Percentiles rank a stretch among this genome's conserved stretches.
Conservation (phyloP, 2,797 vertebrate genomes). For the Labeo calbasu region DNA sequence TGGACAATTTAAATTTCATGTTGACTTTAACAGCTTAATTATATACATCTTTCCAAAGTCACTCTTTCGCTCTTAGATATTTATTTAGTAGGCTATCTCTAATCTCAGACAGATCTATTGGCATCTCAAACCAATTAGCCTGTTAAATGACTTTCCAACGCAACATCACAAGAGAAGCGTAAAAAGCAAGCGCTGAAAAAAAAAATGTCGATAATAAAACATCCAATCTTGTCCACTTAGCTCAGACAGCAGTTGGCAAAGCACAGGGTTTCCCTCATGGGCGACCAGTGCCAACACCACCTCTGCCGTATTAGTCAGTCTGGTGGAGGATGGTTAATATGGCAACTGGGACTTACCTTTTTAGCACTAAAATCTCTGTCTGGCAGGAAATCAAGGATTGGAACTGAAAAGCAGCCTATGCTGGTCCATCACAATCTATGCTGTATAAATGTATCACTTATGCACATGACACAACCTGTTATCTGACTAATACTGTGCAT, state of each 20-base stretch:
- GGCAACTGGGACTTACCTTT: conserved; percentile 9
- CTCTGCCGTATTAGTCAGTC: conserved; percentile 16
- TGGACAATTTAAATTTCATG: neutral
- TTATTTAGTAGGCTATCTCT: conserved; percentile 17
- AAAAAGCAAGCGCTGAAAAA: conserved; percentile 26
- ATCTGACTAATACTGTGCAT: neutral
- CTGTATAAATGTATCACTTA: neutral
- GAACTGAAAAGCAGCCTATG: neutral
- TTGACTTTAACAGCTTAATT: conserved; percentile 11
- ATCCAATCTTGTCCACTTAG: conserved; percentile 44
- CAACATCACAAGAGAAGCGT: conserved; percentile 28
- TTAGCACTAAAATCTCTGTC: conserved; percentile 3
- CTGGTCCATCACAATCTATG: neutral
- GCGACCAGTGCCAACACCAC: conserved; percentile 14
- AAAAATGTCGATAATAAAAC: conserved; percentile 42
- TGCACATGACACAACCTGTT: neutral
- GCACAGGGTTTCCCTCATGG: conserved; percentile 16
- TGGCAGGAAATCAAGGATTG: neutral
- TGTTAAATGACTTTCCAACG: conserved; percentile 41
- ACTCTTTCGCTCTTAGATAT: neutral
- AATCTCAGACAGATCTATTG: conserved; percentile 48
- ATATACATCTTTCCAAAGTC: neutral
- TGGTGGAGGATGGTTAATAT: conserved; percentile 12
- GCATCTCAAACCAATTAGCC: conserved; percentile 27
- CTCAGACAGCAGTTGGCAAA: conserved; percentile 31